phyloP scores from a whole-genome alignment of 2,113 vertebrate genomes.

The Urocitellus parryii region DNA sequence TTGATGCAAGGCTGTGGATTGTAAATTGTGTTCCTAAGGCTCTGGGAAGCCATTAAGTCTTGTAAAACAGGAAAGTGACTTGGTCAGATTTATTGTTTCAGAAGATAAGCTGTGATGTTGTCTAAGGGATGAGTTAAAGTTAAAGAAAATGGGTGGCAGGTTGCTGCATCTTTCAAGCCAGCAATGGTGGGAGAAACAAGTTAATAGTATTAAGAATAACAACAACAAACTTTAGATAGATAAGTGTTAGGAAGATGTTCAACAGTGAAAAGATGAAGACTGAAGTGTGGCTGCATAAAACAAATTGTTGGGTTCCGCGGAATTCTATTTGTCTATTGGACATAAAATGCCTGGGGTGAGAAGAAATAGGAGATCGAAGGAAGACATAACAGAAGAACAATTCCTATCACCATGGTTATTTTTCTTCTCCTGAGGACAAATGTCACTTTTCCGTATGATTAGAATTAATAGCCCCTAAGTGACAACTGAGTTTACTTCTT shows the following conservation, averaged over 20 bases:
- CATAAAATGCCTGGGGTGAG: neutral
- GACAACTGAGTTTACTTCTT: constrained; percentile 46
- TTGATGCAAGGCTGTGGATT: neutral
- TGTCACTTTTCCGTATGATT: neutral
- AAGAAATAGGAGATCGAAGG: fast-evolving
- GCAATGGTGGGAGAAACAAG: neutral
- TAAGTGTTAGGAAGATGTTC: neutral
- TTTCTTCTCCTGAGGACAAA: constrained; percentile 36
- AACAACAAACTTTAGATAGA: neutral
- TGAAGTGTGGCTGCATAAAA: fast-evolving
- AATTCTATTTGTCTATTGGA: neutral
- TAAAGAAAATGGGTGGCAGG: neutral
- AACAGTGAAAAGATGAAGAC: neutral
- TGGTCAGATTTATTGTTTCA: neutral
- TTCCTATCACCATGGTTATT: neutral
- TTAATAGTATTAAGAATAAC: neutral
- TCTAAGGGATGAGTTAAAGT: neutral
- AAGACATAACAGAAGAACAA: fast-evolving
- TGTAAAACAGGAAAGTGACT: neutral
- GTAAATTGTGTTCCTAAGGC: neutral
- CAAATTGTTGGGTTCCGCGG: neutral
- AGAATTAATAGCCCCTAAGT: constrained; percentile 63
- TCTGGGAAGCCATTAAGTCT: neutral
- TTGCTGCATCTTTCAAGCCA: neutral
- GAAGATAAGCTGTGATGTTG: neutral